These are phyloP conservation scores for Tauraco erythrolophus DNA, from an alignment of 2,113 vertebrate genomes.

Conservation along the genomic window DNA sequence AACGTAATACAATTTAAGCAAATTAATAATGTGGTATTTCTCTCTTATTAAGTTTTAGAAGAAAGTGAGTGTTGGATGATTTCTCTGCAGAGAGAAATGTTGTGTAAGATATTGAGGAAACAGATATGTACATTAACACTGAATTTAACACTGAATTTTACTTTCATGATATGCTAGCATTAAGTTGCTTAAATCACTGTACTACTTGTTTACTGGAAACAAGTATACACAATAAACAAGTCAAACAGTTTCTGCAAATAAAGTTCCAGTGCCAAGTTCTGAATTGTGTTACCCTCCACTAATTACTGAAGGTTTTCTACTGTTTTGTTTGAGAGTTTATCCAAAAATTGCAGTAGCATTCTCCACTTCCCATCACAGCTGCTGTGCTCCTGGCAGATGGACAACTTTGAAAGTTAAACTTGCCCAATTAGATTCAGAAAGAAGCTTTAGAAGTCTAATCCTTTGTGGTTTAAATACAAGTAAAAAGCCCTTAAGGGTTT, in stretches of 20 bases:
- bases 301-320: constrained; percentile 22
- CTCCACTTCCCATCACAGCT: constrained; percentile 3
- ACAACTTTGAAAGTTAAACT: constrained; percentile 30
- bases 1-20: neutral
- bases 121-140: neutral
- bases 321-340: constrained; percentile 15
- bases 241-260: constrained; percentile 7
- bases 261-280: neutral
- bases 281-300: neutral
- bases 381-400: constrained; percentile 48
- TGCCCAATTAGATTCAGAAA: constrained; percentile 25
- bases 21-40: neutral
- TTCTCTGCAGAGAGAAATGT: neutral
- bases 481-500: constrained; percentile 7
- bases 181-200: neutral
- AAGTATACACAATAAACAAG: neutral
- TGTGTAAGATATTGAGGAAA: neutral
- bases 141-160: neutral
- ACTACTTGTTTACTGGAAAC: neutral
- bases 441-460: constrained; percentile 36
- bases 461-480: constrained; percentile 16
- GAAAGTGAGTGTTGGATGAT: neutral
- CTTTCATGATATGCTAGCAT: neutral
- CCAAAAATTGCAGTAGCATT: constrained; percentile 27
- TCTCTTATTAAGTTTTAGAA: neutral